These are phyloP conservation scores for Limnephilus lunatus DNA, from an alignment of 2,888 invertebrate species.

Conservation along the genomic window DNA sequence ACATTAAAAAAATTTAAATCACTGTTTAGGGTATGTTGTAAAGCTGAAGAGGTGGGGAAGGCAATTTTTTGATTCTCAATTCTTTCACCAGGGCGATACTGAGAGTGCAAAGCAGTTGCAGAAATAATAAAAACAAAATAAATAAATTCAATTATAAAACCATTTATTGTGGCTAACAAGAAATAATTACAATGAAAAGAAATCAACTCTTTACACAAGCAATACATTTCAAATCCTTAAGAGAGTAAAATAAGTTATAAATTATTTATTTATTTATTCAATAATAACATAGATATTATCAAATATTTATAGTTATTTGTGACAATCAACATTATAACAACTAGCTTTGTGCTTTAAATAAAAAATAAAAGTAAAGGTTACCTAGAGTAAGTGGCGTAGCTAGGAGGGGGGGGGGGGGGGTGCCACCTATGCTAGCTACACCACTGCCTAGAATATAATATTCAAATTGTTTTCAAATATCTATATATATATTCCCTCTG, in stretches of 20 bases:
- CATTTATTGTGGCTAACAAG: conserved; percentile 50
- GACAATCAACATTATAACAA: conserved; percentile 2
- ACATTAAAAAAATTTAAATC: no score
- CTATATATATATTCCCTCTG: no score
- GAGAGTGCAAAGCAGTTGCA: no score
- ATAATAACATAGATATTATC: conserved; percentile 26
- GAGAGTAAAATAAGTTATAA: conserved; percentile 13
- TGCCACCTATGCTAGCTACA: no score
- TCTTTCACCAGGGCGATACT: no score
- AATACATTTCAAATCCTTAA: conserved; percentile 7
- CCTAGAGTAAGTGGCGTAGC: neutral
- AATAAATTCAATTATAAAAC: conserved; percentile 24
- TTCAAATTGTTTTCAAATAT: neutral
- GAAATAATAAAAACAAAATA: neutral
- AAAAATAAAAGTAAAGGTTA: neutral
- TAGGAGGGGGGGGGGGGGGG: no score
- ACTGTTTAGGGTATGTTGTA: no score
- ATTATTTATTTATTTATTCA: conserved; percentile 33
- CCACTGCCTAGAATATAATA: neutral
- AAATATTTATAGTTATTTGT: conserved; percentile 6
- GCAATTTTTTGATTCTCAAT: no score
- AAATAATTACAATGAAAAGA: neutral
- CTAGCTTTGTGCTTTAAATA: neutral
- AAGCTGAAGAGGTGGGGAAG: no score
- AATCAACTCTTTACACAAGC: neutral